Base-by-base conservation (phyloP, 1,140 invertebrate species). In the Carcinoscorpius rotundicauda region DNA sequence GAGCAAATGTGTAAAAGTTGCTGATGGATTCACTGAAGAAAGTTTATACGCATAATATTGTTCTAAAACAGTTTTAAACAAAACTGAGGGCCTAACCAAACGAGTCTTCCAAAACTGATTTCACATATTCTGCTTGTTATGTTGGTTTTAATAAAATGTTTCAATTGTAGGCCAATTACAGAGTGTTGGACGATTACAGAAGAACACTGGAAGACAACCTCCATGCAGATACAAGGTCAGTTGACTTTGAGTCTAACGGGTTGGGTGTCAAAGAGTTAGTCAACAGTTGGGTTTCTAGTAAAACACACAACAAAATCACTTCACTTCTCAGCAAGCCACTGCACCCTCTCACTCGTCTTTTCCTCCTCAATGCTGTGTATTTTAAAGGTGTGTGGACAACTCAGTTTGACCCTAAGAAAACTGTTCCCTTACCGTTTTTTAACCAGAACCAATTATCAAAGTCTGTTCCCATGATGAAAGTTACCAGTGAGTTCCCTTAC, bases 291-390 rank as follows among this genome's bases (percentile, higher is more conserved):
- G 85, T 89, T 0, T 75, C 78, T 0, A 68, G 80, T 5, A 81
- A 81, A 64, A 91, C 88, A 0, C 73, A 77, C 59, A 79, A 81
- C 4, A 86, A 84, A 73, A 89, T 90, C 50, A 69, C 75, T 3
- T 75, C 79, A 50, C 81, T 90, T 10, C 67, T 89, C 1, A 72
- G 74, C 10, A 71, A 77, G 3, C 66, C 72, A 3, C 82, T 82
- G 3, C 68, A 76, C 4, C 68, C 78, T 0, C 63, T 69, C 0
- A 89, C 86, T 0, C 80, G 76, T 49, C 74, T 87, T 9, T 81
- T 89, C 11, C 73, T 90, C n/a, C 86, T 87, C 6, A 88, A 86
- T 69, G 86, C 87, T 0, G 74, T 90, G 4, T 90, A 90, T 67
- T 91, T 91, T 64, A 87, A 84, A 70, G 87, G 83, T 9, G 80